Evolutionary conservation across 2,797 vertebrate species (phyloP), one percentile per base, ranked within the genome.

Genomic region (Huso huso): DNA sequence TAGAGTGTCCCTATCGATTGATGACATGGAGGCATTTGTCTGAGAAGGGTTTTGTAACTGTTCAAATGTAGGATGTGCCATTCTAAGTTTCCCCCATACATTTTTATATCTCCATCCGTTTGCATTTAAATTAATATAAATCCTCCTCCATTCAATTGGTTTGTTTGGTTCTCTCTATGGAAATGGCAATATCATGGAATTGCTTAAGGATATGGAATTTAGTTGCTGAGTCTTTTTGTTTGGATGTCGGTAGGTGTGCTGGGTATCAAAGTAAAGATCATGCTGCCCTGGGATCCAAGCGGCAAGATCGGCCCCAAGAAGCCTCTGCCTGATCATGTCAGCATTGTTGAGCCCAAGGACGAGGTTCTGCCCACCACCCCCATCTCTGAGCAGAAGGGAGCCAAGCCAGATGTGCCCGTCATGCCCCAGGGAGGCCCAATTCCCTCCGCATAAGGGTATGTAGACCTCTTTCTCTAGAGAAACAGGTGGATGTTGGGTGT

Each of bases 251-350:
- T 77, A 97, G 95, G 95, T 83, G 95, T 97, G 49, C 81, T 98
- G 76, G 95, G 96, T 62, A 99, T 99, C 83, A 99, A 98, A 86
- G 97, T 99, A 66, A 99, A 99, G 87, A 99, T 99, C 83, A 99
- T 99, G 95, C 84, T 98, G 71, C 97, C 97, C 13, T 99, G 97
- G 95, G 97, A 99, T 73, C 93, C 97, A 63, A 99, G 91, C 63
- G 96, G 97, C 64, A 99, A 99, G 84, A 97, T 99, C 1, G 97
- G 95, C 65, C 97, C 96, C 78, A 99, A 99, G 90, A 99, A 99
- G 86, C 97, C 96, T 70, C 88, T 99, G 64, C 96, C 96, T 15
- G 96, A 99, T 78, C 96, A 99, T 0, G 96, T 99, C 74, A 92
- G 96, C 91, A 98, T 99, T 0, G 95, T 99, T 82, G 97, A 99